Evolutionary conservation across 2,888 invertebrate species (phyloP), one percentile per base, ranked within the genome.

Genomic region (Geotrupes spiniger): DNA sequence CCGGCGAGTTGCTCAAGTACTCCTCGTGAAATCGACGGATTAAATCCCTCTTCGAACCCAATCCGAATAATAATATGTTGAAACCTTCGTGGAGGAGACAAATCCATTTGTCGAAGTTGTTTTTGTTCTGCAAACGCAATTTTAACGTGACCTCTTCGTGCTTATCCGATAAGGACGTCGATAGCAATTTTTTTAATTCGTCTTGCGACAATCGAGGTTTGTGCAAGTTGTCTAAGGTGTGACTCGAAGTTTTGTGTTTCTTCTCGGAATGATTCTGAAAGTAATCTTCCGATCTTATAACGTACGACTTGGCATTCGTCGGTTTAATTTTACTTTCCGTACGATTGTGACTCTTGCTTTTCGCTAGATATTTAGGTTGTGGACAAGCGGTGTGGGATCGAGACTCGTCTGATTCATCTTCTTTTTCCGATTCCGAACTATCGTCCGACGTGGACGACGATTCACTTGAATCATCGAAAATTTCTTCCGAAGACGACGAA

Each of bases 31-130:
- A 95, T 51, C 83, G 75, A 53, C 87, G 82, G 25, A 97, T 71
- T 14, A 97, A 73, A 17, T 78, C 75, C 29, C 85, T 78, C 70
- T 97, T 97, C 0, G 96, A 96, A 0, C 97, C 97, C 40, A 94
- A 75, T 0, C 97, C 97, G 72, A 93, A 90, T 0, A 95, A 71
- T 28, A 96, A 73, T 41, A 96, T 76, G 64, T 88, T 95, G 67
- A 87, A 94, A 25, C 89, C 88, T 76, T 93, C 88, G 65, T 90
- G 88, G 25, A 82, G 73, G 40, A 82, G 70, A 61, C 80, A 85
- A 42, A 87, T 67, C 92, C 92, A 92, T 70, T 83, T 83, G 36
- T 78, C 71, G 66, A 87, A 91, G 9, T 79, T 70, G 3, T 74
- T 71, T 49, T 76, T 76, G 62, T 84, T 80, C 31, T 78, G 77